phyloP scores from a whole-genome alignment of 2,888 invertebrate species.

The Omphaloscelis lunosa region DNA sequence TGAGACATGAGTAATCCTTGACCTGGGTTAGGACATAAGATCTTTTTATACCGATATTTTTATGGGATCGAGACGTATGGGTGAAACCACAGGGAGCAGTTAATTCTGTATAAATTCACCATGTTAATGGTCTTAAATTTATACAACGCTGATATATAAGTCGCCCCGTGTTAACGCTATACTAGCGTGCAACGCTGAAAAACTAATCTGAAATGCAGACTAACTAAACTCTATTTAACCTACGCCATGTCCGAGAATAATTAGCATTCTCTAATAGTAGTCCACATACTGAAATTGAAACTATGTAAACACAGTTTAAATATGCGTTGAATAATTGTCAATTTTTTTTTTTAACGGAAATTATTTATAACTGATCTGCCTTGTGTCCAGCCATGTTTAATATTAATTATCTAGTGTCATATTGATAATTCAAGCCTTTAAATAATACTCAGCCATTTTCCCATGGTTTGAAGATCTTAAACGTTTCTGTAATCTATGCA shows the following conservation, averaged over 20 bases:
- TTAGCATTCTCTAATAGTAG: neutral
- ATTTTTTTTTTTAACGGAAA: neutral
- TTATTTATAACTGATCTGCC: neutral
- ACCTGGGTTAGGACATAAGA: too few species aligned
- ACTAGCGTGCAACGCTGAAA: conserved; percentile 36
- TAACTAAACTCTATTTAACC: conserved; percentile 12
- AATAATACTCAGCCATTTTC: neutral
- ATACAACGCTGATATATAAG: conserved; percentile 41
- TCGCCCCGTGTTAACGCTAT: conserved; percentile 27
- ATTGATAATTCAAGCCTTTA: neutral
- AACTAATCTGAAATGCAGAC: conserved; percentile 37
- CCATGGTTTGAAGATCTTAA: neutral
- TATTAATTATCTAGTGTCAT: neutral
- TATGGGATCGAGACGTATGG: too few species aligned
- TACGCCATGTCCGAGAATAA: neutral
- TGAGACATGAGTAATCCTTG: too few species aligned
- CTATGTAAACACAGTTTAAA: neutral
- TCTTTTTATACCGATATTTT: too few species aligned
- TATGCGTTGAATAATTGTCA: neutral
- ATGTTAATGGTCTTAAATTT: conserved; percentile 24
- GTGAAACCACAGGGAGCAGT: too few species aligned
- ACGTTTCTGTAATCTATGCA: neutral
- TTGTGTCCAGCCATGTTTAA: neutral
- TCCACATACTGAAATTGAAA: neutral
- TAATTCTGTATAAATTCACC: neutral